phyloP scores from a whole-genome alignment of 2,113 vertebrate genomes.

The Chaetops frenatus region DNA sequence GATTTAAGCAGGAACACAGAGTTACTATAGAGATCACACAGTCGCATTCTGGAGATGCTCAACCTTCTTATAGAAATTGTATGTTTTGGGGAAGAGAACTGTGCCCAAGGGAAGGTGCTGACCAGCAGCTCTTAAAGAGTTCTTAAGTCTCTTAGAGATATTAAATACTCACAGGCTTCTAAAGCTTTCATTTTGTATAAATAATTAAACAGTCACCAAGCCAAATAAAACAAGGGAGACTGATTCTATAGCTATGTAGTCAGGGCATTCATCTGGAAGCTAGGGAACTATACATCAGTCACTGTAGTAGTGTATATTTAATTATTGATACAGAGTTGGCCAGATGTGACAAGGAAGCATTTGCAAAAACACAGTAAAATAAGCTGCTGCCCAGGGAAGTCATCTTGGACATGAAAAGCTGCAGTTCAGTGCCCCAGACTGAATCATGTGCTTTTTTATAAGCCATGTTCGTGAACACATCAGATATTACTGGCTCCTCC shows the following conservation, averaged over 20 bases:
- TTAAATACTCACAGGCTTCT: not conserved
- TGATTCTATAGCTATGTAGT: not conserved
- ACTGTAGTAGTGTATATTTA: constrained; percentile 6
- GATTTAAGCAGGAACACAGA: not conserved
- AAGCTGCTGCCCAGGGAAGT: not conserved
- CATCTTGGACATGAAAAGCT: not conserved
- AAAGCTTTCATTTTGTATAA: constrained; percentile 28
- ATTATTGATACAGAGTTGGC: constrained; percentile 13
- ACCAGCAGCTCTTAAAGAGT: not conserved
- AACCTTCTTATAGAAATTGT: not conserved
- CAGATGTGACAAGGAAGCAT: constrained; percentile 5
- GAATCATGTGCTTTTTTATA: not conserved
- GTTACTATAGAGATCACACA: not conserved
- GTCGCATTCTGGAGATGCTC: not conserved
- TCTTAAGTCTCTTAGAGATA: not conserved
- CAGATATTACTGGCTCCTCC: not conserved
- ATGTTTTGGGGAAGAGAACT: not conserved
- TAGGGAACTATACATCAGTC: not conserved
- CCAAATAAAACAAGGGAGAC: constrained; percentile 34
- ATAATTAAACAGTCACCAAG: constrained; percentile 32
- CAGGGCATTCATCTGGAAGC: not conserved
- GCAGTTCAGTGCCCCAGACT: not conserved
- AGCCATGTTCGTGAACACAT: not conserved
- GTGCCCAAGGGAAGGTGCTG: not conserved
- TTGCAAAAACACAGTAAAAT: constrained; percentile 22